Conservation (phyloP, 2,797 vertebrate genomes). For the Lithobates pipiens region DNA sequence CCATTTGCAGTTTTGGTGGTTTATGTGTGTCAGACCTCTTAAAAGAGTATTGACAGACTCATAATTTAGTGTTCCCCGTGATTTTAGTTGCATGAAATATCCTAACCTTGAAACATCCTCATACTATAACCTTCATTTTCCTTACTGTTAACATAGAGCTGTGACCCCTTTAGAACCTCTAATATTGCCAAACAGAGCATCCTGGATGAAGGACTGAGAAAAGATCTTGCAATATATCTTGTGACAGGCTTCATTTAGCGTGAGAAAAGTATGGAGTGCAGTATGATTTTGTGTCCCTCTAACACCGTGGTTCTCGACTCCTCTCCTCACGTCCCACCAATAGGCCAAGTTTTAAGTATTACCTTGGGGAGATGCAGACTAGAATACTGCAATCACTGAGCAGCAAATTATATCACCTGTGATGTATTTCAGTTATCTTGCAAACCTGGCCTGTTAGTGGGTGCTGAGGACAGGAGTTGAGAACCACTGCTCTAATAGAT, state of each 20-base stretch:
- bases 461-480: too few relatives aligned
- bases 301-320: background rate
- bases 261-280: conserved; percentile 22
- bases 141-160: conserved; percentile 41
- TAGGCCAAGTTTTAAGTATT: too few relatives aligned
- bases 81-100: conserved; percentile 67
- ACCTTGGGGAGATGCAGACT: too few relatives aligned
- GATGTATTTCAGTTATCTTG: too few relatives aligned
- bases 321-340: too few relatives aligned
- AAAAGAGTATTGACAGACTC: conserved; percentile 76
- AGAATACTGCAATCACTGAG: too few relatives aligned
- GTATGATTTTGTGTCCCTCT: background rate
- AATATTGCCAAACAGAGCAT: conserved; percentile 77
- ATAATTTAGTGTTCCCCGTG: conserved; percentile 69
- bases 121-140: conserved; percentile 57
- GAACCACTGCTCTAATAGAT: conserved; percentile 20
- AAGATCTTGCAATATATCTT: conserved; percentile 49
- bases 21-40: conserved; percentile 67
- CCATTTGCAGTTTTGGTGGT: too few relatives aligned
- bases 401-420: too few relatives aligned
- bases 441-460: too few relatives aligned
- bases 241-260: conserved; percentile 57
- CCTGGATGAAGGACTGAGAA: conserved; percentile 44
- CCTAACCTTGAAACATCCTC: conserved; percentile 66
- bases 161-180: conserved; percentile 72